Evolutionary conservation across 2,113 vertebrate genomes (phyloP), one percentile per base, ranked within the genome.

Genomic region (Ammospiza nelsoni): DNA sequence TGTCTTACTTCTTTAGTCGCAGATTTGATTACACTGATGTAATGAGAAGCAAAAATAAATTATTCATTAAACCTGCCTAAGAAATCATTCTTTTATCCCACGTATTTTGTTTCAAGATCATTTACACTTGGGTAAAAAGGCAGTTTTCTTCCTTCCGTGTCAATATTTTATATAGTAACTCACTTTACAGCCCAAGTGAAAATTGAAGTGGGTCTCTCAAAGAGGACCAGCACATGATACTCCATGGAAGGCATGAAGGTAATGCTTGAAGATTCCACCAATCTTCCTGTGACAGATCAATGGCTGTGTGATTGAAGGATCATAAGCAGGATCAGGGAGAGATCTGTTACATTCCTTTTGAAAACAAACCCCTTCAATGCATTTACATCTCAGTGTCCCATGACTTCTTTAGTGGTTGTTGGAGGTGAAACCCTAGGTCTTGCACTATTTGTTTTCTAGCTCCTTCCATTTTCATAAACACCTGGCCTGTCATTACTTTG

Each of bases 81-180:
- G 82, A 90, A 85, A 87, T 84, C 49, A 46, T 79, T 83, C 67
- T 90, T 90, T 91, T 39, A 69, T 54, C 61, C 71, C 71, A 31
- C 5, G 89, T 95, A 92, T 96, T 95, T 92, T 83, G 90, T 96
- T 98, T 97, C 96, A 93, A 96, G 92, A 96, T 93, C 89, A 85
- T 79, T 95, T 90, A 97, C 89, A 77, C 89, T 89, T 84, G 46
- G 54, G 78, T 74, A 88, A 92, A 89, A 87, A 74, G 49, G 71
- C 76, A 79, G 44, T 78, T 96, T 96, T 93, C 90, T 82, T 81
- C 74, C 66, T 82, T 77, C 43, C 17, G n/a, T 3, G 6, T 94
- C 81, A 89, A 93, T 94, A 94, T 89, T 92, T 92, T 94, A 97
- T 88, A 82, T 20, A 51, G 61, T 58, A 91, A 84, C 83, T 92